Evolutionary conservation across 37 sponge, comb jelly and placozoan species (phyloP).

Genomic region (Mnemiopsis leidyi): DNA sequence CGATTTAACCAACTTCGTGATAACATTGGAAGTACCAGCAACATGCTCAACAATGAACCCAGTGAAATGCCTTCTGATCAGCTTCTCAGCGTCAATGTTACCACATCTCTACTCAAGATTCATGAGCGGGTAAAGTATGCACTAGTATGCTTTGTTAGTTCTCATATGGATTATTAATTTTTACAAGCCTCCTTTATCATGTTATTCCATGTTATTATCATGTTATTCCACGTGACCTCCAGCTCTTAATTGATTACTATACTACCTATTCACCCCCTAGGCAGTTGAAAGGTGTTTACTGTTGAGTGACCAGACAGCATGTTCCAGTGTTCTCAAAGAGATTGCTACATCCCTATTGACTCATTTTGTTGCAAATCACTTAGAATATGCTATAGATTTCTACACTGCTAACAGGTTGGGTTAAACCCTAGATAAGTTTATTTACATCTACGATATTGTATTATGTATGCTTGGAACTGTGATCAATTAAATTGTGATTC

Average conservation of each 20-base stretch:
- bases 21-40: background rate
- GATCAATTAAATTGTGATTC: no score
- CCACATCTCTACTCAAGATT: conserved; percentile 41
- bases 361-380: conserved; percentile 35
- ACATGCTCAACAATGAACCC: background rate
- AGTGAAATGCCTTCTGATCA: conserved; percentile 55
- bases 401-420: conserved; percentile 38
- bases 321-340: background rate
- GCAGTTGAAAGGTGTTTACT: conserved; percentile 58
- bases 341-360: conserved; percentile 45
- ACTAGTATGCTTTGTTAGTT: no score
- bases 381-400: conserved; percentile 64
- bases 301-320: background rate
- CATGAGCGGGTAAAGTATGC: conserved; percentile 4
- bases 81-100: conserved; percentile 45
- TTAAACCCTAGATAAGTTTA: no score
- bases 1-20: background rate
- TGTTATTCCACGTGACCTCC: no score
- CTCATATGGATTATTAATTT: no score
- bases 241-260: no score
- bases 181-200: no score
- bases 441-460: no score
- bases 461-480: no score
- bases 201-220: no score
- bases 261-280: background rate